Percentiles rank a stretch among this genome's conserved stretches.
These are phyloP conservation scores for Frankliniella intonsa DNA, from an alignment of 2,888 invertebrate genomes.

Conservation along the genomic window DNA sequence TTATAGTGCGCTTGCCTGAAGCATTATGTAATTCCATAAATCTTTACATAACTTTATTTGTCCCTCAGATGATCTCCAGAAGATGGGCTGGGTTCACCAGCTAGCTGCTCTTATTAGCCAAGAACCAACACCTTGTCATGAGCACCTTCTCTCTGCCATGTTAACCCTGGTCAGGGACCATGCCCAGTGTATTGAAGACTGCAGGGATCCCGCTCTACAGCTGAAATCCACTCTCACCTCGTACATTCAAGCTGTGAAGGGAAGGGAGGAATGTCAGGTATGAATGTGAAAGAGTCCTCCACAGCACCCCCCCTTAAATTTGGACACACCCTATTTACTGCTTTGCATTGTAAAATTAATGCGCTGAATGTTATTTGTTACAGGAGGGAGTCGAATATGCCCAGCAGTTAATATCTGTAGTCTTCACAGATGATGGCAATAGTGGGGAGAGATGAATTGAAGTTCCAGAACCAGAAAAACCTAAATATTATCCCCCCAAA, in stretches of 20 bases:
- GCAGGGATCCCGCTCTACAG: constrained; percentile 47
- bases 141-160: constrained; percentile 52
- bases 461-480: too few relatives aligned
- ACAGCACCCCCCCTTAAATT: too few relatives aligned
- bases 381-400: constrained; percentile 41
- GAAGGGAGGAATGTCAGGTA: constrained; percentile 48
- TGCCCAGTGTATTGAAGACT: constrained; percentile 46
- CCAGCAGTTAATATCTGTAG: constrained; percentile 36
- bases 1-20: too few relatives aligned
- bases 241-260: constrained; percentile 45
- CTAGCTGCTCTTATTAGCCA: constrained; percentile 36
- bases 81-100: constrained; percentile 39
- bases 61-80: constrained; percentile 37
- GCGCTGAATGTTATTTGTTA: constrained; percentile 29
- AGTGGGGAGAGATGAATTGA: too few relatives aligned
- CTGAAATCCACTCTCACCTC: constrained; percentile 46
- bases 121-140: constrained; percentile 46
- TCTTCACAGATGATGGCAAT: constrained; percentile 31
- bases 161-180: constrained; percentile 48
- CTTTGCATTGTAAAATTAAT: neutral
- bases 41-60: neutral
- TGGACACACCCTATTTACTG: neutral
- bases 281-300: constrained; percentile 1
- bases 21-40: too few relatives aligned
- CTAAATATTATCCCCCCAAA: too few relatives aligned